Conservation (phyloP, 2,113 vertebrate genomes). For the Microcebus griseorufus region DNA sequence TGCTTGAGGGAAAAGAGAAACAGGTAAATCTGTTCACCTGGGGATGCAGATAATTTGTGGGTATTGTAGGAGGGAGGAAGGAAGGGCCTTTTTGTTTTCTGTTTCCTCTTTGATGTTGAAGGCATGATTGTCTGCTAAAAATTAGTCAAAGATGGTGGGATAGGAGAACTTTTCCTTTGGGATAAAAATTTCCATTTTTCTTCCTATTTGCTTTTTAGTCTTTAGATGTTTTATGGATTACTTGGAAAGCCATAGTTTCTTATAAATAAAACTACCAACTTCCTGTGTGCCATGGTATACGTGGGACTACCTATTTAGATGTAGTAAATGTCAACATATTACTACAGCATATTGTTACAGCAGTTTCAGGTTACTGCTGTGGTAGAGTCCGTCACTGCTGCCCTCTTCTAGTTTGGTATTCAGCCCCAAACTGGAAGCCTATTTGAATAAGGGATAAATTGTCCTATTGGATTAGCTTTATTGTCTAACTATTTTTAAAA, state of each 20-base stretch:
- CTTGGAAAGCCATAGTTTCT: neutral
- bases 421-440: neutral
- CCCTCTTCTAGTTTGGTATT: neutral
- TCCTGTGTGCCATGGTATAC: neutral
- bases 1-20: neutral
- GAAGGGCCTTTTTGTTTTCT: neutral
- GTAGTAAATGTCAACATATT: neutral
- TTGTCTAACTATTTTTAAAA: neutral
- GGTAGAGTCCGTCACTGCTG: neutral
- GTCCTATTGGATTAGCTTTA: neutral
- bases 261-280: constrained; percentile 9
- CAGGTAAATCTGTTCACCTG: neutral
- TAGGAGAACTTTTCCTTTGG: neutral
- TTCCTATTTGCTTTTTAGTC: constrained; percentile 25
- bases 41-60: neutral
- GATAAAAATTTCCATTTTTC: constrained; percentile 7
- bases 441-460: neutral
- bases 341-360: too few species aligned
- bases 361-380: neutral
- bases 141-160: neutral
- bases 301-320: neutral
- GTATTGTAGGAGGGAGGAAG: neutral
- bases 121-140: neutral
- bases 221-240: constrained; percentile 13
- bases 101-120: constrained; percentile 4